Conservation (phyloP, 2,113 vertebrate species). For the Romanogobio albipinnatus region DNA sequence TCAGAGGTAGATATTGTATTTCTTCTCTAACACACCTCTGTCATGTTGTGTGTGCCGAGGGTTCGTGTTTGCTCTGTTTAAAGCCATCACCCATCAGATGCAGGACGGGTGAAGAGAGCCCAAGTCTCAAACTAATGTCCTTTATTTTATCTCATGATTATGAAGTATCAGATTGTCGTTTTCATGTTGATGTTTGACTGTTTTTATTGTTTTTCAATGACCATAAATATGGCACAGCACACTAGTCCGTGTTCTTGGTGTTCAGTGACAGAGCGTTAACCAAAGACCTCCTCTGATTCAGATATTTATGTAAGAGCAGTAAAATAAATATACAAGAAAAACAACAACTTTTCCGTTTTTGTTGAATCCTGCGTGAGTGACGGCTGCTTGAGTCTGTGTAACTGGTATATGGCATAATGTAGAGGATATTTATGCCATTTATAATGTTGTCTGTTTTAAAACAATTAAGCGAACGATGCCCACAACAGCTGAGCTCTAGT, state of each 20-base stretch:
- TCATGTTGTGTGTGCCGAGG: background rate
- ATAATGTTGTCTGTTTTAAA: background rate
- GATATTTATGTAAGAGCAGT: background rate
- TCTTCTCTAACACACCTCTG: background rate
- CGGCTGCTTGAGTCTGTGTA: background rate
- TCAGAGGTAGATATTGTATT: too few relatives aligned
- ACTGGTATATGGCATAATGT: background rate
- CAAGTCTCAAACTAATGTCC: too few relatives aligned
- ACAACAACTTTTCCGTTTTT: background rate
- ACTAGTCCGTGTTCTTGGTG: background rate
- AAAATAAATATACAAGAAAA: background rate
- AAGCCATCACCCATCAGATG: too few relatives aligned
- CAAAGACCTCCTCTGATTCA: background rate
- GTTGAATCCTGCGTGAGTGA: background rate
- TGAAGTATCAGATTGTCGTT: too few relatives aligned
- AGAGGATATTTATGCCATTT: background rate
- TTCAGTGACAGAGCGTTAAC: background rate
- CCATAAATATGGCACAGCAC: too few relatives aligned
- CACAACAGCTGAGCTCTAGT: too few relatives aligned
- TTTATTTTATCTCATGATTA: too few relatives aligned
- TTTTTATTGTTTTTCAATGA: too few relatives aligned
- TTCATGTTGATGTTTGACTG: too few relatives aligned
- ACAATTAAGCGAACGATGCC: too few relatives aligned
- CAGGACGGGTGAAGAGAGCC: too few relatives aligned
- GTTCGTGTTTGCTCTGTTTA: background rate